Percentiles rank a stretch among this genome's conserved stretches.
Evolutionary conservation across 2,113 vertebrate genomes (phyloP).

Genomic region (Notothenia coriiceps): DNA sequence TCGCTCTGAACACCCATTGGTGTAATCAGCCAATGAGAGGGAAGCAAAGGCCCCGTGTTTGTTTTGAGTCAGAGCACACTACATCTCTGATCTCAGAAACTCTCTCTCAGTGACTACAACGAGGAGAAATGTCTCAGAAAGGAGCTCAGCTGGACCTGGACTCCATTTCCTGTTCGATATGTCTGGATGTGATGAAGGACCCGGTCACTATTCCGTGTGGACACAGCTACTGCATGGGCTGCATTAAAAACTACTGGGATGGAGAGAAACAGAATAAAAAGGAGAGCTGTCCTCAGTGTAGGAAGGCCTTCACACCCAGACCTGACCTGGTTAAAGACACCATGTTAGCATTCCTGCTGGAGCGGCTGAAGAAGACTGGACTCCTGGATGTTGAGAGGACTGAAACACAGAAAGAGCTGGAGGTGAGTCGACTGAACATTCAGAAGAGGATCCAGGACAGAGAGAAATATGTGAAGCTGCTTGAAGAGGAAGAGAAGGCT

Average conservation of each 20-base stretch:
- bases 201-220: background rate
- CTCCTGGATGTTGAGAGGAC: background rate
- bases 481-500: constrained; percentile 9
- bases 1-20: background rate
- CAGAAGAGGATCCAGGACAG: constrained; percentile 15
- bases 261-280: background rate
- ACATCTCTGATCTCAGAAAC: background rate
- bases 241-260: constrained; percentile 1
- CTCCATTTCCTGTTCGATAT: background rate
- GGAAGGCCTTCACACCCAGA: background rate
- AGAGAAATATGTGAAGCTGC: constrained; percentile 18
- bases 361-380: background rate
- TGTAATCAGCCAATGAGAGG: too few species aligned
- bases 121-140: background rate
- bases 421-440: constrained; percentile 11
- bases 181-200: constrained; percentile 4
- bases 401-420: constrained; percentile 24
- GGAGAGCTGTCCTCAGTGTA: constrained; percentile 26
- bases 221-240: too few species aligned
- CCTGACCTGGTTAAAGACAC: constrained; percentile 15
- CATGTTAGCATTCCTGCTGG: constrained; percentile 29
- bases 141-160: background rate
- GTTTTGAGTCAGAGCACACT: background rate
- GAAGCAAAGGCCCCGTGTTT: too few species aligned
- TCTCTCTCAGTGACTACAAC: too few species aligned